Conservation (phyloP, 1,140 invertebrate species). For the Eumaeus atala region DNA sequence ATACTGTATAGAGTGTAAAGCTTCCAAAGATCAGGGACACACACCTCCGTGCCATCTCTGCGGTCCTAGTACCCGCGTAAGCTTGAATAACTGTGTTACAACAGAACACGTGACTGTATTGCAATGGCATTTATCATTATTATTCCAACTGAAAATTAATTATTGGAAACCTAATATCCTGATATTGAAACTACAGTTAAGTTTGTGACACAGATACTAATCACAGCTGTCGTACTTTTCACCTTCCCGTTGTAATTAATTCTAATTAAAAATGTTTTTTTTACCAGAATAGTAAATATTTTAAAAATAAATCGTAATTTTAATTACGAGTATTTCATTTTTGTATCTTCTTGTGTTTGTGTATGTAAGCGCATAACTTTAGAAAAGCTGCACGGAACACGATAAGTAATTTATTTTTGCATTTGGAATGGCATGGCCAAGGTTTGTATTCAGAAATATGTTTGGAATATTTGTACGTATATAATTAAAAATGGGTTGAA, state of each 20-base stretch:
- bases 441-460: too few relatives aligned
- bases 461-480: too few relatives aligned
- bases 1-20: conserved; percentile 31
- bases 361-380: too few relatives aligned
- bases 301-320: too few relatives aligned
- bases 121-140: conserved; percentile 2
- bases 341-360: too few relatives aligned
- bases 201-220: conserved; percentile 15
- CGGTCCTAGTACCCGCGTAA: conserved; percentile 35
- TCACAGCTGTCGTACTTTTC: conserved; percentile 23
- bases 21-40: conserved; percentile 47
- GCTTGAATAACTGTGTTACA: conserved; percentile 18
- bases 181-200: conserved; percentile 1
- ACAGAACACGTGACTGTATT: not conserved
- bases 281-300: too few relatives aligned
- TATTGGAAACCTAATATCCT: not conserved
- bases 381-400: too few relatives aligned
- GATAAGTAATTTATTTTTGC: too few relatives aligned
- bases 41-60: conserved; percentile 26
- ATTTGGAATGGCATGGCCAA: too few relatives aligned
- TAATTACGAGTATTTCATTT: too few relatives aligned
- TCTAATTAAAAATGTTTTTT: too few relatives aligned
- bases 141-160: not conserved
- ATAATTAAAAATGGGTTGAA: too few relatives aligned
- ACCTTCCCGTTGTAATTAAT: conserved; percentile 18